Base-by-base conservation (phyloP, 2,888 invertebrate genomes). In the Euproctis similis region DNA sequence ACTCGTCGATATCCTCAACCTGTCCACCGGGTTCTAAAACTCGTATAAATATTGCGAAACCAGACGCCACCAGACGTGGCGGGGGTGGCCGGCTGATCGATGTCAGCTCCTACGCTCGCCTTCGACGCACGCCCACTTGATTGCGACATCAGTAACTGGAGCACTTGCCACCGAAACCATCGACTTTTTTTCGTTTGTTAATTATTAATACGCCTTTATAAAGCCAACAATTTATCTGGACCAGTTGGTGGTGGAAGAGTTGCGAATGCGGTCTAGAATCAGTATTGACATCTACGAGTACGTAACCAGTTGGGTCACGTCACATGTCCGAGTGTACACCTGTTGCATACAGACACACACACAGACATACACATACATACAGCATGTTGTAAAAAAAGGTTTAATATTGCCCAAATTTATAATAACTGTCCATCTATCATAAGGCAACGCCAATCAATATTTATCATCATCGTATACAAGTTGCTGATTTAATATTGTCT, bases 61-160 rank as follows among this genome's bases (percentile, higher is more conserved):
- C 50, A 50, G 50, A 57, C 52, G 52, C 30, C 34, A 34, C 30
- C 34, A 34, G 33, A 31, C 29, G 39, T 32, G 46, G 56, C 47
- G 51, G 43, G 65, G 72, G 69, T 63, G 65, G 69, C 62, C 69
- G 67, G 59, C 42, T 65, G 72, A 67, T 68, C 62, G 70, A 65
- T 59, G 66, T 52, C 59, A 46, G 69, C 73, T 68, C 75, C 76
- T 73, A 75, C 76, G 72, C 75, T 62, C 56, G 49, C 55, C 55
- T 55, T 62, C 68, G 61, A 58, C 59, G 61, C 58, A 69, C 77
- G 65, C 76, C 77, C 68, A 76, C 76, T 38, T 40, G 28, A 62
- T 77, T 76, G 66, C 77, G 70, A 70, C 76, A 76, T 61, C 69
- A 58, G 58, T 54, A 78, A 70, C 75, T 77, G 50, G 78, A 76